A percentile compares a stretch with the other conserved stretches of the same genome.
These are phyloP conservation scores for Shinisaurus crocodilurus DNA, from an alignment of 2,113 vertebrate genomes.

Conservation along the genomic window DNA sequence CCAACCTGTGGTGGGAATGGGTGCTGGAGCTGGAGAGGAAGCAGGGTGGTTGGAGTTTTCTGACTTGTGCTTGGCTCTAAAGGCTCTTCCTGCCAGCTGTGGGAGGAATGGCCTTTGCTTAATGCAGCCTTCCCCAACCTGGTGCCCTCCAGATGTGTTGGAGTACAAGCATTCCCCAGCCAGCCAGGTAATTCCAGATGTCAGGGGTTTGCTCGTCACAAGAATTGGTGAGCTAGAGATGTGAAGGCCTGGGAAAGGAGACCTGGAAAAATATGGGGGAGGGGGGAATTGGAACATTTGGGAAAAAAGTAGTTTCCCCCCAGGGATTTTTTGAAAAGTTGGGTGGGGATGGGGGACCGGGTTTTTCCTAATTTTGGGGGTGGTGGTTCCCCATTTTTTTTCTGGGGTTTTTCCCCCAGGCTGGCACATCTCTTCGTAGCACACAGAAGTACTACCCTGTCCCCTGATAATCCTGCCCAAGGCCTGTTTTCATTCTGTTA, in stretches of 20 bases:
- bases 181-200: not conserved
- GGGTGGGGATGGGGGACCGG: not conserved
- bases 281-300: too few relatives aligned
- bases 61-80: not conserved
- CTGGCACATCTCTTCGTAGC: too few relatives aligned
- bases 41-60: not conserved
- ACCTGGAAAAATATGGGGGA: too few relatives aligned
- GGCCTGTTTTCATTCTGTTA: not conserved
- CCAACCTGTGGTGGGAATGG: not conserved
- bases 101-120: not conserved
- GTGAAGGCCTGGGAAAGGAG: too few relatives aligned
- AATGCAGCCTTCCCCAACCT: not conserved
- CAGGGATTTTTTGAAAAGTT: not conserved
- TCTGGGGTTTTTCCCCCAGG: too few relatives aligned
- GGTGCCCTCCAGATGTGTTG: not conserved
- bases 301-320: too few relatives aligned
- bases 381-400: too few relatives aligned
- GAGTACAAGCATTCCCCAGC: not conserved
- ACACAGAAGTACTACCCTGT: not conserved
- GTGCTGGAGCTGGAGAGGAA: not conserved
- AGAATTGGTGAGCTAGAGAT: not conserved
- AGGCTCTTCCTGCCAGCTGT: not conserved
- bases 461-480: not conserved
- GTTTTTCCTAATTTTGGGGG: too few relatives aligned
- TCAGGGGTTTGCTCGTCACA: rapidly evolving